These are phyloP conservation scores for Indicator indicator DNA, from an alignment of 2,113 vertebrate species.

Conservation along the genomic window DNA sequence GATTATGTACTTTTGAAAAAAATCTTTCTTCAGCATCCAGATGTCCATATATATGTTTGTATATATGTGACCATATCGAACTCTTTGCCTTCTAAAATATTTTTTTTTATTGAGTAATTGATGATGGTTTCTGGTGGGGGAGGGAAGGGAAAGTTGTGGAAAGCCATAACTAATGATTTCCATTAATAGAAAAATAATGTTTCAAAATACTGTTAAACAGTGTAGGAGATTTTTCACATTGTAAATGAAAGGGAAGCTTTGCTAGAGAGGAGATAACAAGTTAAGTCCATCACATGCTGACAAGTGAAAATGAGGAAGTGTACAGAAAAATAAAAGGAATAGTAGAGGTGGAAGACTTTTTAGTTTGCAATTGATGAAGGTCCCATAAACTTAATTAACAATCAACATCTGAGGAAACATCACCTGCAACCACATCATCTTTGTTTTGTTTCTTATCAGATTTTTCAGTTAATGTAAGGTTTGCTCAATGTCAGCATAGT, in stretches of 20 bases:
- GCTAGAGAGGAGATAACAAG: conserved; percentile 39
- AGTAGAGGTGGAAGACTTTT: conserved; percentile 64
- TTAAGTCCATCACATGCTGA: conserved; percentile 65
- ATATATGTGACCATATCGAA: neutral
- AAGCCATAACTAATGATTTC: neutral
- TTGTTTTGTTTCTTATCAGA: conserved; percentile 22
- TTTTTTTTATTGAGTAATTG: neutral
- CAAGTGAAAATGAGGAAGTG: conserved; percentile 73
- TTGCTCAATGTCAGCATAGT: neutral
- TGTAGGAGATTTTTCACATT: conserved; percentile 50
- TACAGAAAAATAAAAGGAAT: conserved; percentile 57
- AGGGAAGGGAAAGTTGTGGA: neutral
- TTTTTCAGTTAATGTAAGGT: neutral
- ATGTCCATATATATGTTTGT: neutral
- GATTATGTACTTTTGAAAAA: neutral
- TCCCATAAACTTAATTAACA: conserved; percentile 67
- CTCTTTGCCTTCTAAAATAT: neutral
- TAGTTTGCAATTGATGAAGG: conserved; percentile 38
- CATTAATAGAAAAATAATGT: conserved; percentile 39
- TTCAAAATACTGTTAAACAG: conserved; percentile 43
- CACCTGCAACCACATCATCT: neutral
- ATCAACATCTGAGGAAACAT: conserved; percentile 50
- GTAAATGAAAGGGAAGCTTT: conserved; percentile 51
- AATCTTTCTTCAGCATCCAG: neutral
- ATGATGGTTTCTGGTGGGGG: neutral